These are phyloP conservation scores for Pundamilia nyererei DNA, from an alignment of 2,113 vertebrate species.

Conservation along the genomic window DNA sequence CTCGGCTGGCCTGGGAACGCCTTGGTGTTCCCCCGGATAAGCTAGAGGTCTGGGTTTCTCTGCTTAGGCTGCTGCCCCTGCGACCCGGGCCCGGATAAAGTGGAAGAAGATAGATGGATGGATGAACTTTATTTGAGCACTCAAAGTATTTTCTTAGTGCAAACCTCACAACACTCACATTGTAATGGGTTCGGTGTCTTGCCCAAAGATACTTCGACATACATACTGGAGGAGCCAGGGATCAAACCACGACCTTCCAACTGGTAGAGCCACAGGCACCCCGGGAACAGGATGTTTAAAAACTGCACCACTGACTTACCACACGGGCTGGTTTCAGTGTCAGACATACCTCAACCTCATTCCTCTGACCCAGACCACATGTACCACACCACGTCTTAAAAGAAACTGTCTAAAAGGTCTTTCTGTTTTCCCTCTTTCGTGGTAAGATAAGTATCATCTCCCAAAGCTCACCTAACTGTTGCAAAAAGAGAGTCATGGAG, in stretches of 20 bases:
- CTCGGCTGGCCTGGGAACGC: not conserved
- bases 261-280: not conserved
- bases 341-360: not conserved
- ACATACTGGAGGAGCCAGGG: not conserved
- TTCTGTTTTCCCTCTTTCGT: not conserved
- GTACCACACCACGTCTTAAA: not conserved
- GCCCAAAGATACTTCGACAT: not conserved
- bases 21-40: not conserved
- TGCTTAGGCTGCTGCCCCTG: not conserved
- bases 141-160: not conserved
- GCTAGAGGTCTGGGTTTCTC: not conserved
- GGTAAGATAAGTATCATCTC: not conserved
- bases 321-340: not conserved
- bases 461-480: constrained; percentile 65
- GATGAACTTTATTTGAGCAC: not conserved
- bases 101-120: not conserved
- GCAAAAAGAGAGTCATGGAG: constrained; percentile 77
- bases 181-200: not conserved
- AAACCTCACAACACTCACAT: not conserved
- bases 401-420: not conserved
- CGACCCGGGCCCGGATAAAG: not conserved
- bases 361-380: constrained; percentile 34
- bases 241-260: not conserved
- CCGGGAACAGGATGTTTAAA: not conserved
- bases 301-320: not conserved